Evolutionary conservation across 2,113 vertebrate genomes (phyloP).

Genomic region (Sitta europaea): DNA sequence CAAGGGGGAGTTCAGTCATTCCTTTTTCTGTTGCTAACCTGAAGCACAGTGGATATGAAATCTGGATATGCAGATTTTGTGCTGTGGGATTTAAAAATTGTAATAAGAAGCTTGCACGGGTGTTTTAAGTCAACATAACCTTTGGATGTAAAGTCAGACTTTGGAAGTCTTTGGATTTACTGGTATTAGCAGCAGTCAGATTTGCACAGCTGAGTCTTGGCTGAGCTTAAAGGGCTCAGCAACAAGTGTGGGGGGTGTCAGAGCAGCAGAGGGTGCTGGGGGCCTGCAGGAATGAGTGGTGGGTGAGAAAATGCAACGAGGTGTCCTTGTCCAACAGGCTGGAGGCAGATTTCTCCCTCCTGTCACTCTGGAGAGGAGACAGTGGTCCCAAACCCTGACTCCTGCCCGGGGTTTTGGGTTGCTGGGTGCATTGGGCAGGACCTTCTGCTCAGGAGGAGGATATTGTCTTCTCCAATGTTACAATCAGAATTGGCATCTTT

Average conservation of each 20-base stretch:
- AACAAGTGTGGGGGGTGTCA: not conserved
- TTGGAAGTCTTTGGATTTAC: conserved; percentile 9
- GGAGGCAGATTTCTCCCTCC: not conserved
- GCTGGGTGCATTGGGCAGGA: fast-evolving
- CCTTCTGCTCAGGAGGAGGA: not conserved
- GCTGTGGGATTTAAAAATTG: not conserved
- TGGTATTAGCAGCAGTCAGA: not conserved
- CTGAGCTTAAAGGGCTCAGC: not conserved
- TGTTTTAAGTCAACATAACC: not conserved
- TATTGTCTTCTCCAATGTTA: not conserved
- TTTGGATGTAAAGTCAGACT: conserved; percentile 7
- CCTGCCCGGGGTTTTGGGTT: fast-evolving
- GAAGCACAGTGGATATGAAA: not conserved
- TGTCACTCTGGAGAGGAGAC: fast-evolving
- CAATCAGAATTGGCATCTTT: conserved; percentile 35
- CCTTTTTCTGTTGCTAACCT: not conserved
- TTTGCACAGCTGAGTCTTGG: conserved; percentile 8
- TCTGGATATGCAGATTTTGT: not conserved
- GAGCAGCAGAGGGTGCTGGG: not conserved
- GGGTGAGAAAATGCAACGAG: not conserved
- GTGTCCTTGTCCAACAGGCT: not conserved
- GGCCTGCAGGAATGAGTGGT: not conserved
- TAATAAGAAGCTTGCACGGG: not conserved
- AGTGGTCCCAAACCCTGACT: not conserved
- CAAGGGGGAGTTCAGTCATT: not conserved